These are phyloP conservation scores for Chaetura pelagica DNA, from an alignment of 2,113 vertebrate genomes.

Conservation along the genomic window DNA sequence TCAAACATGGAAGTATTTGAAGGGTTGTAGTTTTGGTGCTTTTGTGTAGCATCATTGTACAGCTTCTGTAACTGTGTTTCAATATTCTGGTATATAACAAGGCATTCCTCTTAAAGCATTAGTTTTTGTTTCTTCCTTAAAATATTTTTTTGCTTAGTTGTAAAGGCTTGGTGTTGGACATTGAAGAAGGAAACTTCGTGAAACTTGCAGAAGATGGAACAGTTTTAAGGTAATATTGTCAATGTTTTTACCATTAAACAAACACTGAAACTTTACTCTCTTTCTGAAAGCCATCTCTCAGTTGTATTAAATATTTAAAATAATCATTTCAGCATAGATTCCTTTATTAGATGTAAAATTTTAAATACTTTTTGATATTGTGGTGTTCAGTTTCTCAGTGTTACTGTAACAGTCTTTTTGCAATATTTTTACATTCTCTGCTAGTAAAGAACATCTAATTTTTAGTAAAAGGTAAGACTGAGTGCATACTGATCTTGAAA, in stretches of 20 bases:
- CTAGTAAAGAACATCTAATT: not conserved
- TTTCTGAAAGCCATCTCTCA: not conserved
- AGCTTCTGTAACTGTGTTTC: not conserved
- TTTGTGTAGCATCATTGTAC: not conserved
- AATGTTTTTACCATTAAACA: not conserved
- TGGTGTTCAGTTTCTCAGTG: not conserved
- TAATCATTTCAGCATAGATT: not conserved
- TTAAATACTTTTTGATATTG: not conserved
- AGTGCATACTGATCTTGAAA: not conserved
- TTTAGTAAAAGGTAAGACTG: not conserved
- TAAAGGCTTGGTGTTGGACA: slow-evolving; percentile 92
- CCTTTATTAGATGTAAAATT: not conserved
- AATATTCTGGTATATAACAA: not conserved
- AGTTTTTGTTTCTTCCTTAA: not conserved
- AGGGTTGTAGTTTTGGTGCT: not conserved
- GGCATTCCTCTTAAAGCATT: not conserved
- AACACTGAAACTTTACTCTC: not conserved
- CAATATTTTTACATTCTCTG: not conserved
- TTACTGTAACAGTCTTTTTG: not conserved
- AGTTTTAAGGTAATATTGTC: slow-evolving; percentile 84
- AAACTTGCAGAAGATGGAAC: slow-evolving; percentile 93
- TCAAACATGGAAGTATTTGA: not conserved
- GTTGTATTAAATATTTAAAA: not conserved
- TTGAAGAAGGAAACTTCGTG: slow-evolving; percentile 93
- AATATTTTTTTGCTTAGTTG: slow-evolving; percentile 77